These are phyloP conservation scores for Tapirus indicus DNA, from an alignment of 2,797 vertebrate species.

Conservation along the genomic window DNA sequence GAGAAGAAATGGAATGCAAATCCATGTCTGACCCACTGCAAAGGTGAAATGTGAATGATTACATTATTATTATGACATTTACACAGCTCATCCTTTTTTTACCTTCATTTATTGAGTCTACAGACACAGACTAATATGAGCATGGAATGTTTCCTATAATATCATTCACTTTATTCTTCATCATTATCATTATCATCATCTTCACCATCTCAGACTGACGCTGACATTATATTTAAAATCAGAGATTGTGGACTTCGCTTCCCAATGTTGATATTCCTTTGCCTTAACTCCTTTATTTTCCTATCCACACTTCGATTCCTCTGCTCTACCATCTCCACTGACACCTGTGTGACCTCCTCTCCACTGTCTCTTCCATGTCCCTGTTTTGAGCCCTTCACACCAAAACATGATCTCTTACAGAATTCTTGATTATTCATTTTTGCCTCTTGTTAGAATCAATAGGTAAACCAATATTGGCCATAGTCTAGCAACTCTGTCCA, in stretches of 20 bases:
- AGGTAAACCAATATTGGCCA: neutral
- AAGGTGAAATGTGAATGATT: neutral
- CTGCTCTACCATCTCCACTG: neutral
- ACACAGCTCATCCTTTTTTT: neutral
- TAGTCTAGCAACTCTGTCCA: neutral
- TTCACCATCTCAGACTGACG: neutral
- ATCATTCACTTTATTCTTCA: neutral
- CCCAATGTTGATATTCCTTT: neutral
- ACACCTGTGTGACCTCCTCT: neutral
- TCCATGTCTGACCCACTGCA: neutral
- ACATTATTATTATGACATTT: neutral
- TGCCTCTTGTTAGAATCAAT: neutral
- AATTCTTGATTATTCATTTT: neutral
- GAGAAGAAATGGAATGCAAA: neutral
- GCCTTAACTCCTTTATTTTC: neutral
- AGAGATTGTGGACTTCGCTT: neutral
- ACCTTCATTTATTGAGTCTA: neutral
- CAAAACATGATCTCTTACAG: neutral
- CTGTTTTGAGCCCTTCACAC: neutral
- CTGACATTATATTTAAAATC: neutral
- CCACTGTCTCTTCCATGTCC: neutral
- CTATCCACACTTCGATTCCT: neutral
- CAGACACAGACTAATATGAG: neutral
- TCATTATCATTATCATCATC: neutral
- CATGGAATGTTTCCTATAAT: neutral